Conservation (phyloP, 1,140 invertebrate genomes). For the Neodiprion pinetum region DNA sequence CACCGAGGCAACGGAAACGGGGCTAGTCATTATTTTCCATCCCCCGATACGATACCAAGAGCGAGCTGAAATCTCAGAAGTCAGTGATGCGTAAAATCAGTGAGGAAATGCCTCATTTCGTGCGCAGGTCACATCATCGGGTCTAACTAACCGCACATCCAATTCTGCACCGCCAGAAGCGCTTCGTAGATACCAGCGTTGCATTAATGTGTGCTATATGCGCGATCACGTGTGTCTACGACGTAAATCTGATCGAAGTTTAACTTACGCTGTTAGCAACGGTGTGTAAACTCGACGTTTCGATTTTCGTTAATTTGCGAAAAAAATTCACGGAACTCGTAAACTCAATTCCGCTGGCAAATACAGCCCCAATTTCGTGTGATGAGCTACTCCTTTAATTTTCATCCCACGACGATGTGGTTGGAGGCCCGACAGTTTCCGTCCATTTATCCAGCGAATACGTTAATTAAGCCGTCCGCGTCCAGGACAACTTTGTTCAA, state of each 20-base stretch:
- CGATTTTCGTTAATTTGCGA: not conserved
- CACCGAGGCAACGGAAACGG: not conserved
- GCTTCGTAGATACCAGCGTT: not conserved
- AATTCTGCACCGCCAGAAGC: not conserved
- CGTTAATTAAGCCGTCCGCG: not conserved
- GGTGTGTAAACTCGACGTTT: no score
- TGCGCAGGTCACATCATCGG: not conserved
- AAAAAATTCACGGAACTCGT: not conserved
- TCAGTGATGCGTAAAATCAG: conserved; percentile 2
- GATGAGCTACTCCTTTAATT: conserved; percentile 1
- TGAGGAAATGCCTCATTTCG: conserved; percentile 3
- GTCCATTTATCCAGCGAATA: not conserved
- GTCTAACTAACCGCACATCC: conserved; percentile 1
- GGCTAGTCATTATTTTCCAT: not conserved
- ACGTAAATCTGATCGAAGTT: no score
- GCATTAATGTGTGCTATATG: no score
- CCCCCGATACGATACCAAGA: not conserved
- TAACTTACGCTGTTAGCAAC: no score
- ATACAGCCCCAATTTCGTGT: not conserved
- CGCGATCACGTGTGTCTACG: no score
- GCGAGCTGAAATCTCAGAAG: not conserved
- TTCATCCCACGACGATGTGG: not conserved
- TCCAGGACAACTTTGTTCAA: no score
- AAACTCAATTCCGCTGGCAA: not conserved
- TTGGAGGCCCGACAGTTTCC: not conserved